These are phyloP conservation scores for Marmota flaviventris DNA, from an alignment of 2,113 vertebrate genomes.

Conservation along the genomic window DNA sequence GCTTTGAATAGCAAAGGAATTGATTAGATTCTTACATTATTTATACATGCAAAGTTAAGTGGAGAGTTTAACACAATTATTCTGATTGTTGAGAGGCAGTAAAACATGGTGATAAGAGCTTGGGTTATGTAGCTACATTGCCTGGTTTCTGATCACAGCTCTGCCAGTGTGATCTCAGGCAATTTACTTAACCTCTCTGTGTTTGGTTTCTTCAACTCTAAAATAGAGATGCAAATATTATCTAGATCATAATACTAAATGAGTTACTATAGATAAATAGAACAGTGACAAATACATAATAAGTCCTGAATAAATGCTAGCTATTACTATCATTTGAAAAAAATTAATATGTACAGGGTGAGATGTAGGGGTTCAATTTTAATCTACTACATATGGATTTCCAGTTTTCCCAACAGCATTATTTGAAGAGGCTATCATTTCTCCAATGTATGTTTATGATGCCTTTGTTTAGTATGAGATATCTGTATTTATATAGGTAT, in stretches of 20 bases:
- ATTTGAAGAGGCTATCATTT: too few species aligned
- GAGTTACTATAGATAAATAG: constrained; percentile 26
- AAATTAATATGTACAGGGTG: background rate
- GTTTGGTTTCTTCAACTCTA: constrained; percentile 57
- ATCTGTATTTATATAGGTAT: too few species aligned
- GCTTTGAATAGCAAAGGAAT: constrained; percentile 64
- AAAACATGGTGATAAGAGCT: constrained; percentile 26
- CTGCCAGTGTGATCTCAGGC: constrained; percentile 23
- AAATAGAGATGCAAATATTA: constrained; percentile 36
- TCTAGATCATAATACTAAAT: constrained; percentile 16
- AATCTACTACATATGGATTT: too few species aligned
- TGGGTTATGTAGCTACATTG: constrained; percentile 6
- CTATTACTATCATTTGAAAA: constrained; percentile 56
- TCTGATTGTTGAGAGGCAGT: constrained; percentile 70
- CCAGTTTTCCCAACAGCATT: too few species aligned
- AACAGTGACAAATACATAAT: background rate
- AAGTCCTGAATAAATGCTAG: constrained; percentile 40
- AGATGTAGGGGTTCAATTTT: too few species aligned
- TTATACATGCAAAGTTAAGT: constrained; percentile 72
- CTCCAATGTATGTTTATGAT: too few species aligned
- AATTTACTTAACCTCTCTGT: constrained; percentile 63
- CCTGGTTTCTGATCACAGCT: constrained; percentile 39
- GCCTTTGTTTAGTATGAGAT: too few species aligned
- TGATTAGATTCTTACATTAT: constrained; percentile 67
- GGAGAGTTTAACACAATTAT: constrained; percentile 69